Conservation (phyloP, 2,113 vertebrate genomes). For the Ibidorhyncha struthersii region DNA sequence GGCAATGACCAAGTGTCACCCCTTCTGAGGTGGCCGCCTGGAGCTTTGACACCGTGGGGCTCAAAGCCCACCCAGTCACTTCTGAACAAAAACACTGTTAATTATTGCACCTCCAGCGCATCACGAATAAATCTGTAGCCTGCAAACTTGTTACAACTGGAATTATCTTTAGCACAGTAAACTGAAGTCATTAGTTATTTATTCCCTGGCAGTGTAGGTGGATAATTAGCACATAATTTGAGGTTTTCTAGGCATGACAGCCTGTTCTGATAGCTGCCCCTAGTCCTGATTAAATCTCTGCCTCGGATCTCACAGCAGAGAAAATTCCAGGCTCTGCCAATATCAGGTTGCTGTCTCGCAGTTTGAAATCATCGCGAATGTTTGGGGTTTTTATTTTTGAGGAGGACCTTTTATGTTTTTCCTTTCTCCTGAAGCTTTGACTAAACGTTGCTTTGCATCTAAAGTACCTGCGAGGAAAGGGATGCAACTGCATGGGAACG, state of each 20-base stretch:
- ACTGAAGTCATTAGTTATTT: conserved; percentile 33
- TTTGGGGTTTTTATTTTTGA: background rate
- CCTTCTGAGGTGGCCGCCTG: fast-evolving
- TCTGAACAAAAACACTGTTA: background rate
- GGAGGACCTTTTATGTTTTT: background rate
- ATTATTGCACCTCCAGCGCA: background rate
- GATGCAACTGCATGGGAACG: background rate
- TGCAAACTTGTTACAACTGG: background rate
- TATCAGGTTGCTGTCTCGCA: background rate
- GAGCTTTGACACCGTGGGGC: fast-evolving
- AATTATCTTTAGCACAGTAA: background rate
- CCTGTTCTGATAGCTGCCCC: conserved; percentile 13
- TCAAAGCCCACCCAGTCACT: background rate
- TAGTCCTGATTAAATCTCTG: conserved; percentile 4
- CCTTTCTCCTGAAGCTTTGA: background rate
- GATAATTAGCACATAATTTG: conserved; percentile 51
- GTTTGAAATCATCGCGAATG: background rate
- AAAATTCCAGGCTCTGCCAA: background rate
- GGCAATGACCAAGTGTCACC: background rate
- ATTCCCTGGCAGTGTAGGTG: conserved; percentile 18
- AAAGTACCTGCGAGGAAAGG: background rate
- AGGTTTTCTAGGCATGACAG: conserved; percentile 41
- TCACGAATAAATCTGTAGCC: fast-evolving
- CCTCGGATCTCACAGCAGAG: background rate
- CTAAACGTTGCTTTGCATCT: background rate